Evolutionary conservation across 2,888 invertebrate species (phyloP).

Genomic region (Unio pictorum): DNA sequence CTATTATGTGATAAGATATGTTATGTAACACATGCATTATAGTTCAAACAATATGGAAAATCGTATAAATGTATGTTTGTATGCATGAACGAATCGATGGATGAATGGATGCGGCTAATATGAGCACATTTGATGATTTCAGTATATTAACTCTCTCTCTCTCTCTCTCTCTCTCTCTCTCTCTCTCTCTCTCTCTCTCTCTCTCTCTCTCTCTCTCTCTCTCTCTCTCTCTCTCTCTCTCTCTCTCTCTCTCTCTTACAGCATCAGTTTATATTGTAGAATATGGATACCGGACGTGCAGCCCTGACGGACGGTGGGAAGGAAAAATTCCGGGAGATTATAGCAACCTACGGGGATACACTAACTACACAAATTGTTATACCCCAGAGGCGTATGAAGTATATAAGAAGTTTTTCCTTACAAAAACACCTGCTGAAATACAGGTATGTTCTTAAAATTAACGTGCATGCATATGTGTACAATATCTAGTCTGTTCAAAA

Average conservation of each 20-base stretch:
- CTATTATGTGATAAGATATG: no score
- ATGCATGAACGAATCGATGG: no score
- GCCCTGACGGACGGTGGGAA: conserved; percentile 81
- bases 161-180: no score
- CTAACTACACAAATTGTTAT: conserved; percentile 87
- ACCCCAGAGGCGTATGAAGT: conserved; percentile 80
- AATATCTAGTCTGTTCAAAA: background rate
- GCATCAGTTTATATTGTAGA: conserved; percentile 73
- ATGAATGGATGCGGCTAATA: no score
- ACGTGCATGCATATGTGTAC: background rate
- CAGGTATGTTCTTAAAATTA: conserved; percentile 68
- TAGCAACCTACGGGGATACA: conserved; percentile 78
- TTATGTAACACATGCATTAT: no score
- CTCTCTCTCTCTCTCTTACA: background rate
- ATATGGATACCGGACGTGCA: conserved; percentile 81
- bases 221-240: background rate
- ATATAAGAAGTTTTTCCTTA: conserved; percentile 78
- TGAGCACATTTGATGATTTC: no score
- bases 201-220: no score
- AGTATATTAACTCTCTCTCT: no score
- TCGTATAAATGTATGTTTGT: no score
- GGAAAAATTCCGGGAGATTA: conserved; percentile 69
- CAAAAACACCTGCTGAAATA: conserved; percentile 71
- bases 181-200: no score
- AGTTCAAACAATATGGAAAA: no score